Evolutionary conservation across 2,797 vertebrate species (phyloP).

Genomic region (Girardinus metallicus): DNA sequence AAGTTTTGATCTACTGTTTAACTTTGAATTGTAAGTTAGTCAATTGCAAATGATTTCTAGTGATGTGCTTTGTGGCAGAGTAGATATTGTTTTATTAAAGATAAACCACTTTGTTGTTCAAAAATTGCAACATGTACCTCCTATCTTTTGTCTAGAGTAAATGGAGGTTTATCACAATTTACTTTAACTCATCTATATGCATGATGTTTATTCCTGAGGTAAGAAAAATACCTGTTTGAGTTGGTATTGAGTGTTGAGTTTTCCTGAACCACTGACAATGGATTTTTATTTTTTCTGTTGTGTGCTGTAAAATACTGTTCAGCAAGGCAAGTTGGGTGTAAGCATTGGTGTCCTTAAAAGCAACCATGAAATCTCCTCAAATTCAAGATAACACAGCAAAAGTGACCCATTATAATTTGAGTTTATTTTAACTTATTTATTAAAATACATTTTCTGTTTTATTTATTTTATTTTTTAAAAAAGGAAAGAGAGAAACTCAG

Average conservation of each 20-base stretch:
- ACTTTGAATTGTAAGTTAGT: neutral
- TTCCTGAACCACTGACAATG: neutral
- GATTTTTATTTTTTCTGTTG: neutral
- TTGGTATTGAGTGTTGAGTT: neutral
- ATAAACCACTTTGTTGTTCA: neutral
- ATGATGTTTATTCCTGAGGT: neutral
- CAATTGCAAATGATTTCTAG: neutral
- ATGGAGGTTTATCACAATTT: neutral
- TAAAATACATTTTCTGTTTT: neutral
- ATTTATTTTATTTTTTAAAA: no score
- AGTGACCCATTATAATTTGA: neutral
- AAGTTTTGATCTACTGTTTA: neutral
- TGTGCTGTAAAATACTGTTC: neutral
- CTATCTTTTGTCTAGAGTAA: neutral
- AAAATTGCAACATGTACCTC: neutral
- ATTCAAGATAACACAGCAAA: neutral
- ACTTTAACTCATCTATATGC: neutral
- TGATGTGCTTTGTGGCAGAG: neutral
- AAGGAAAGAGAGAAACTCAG: neutral
- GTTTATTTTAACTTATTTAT: neutral
- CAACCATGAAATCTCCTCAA: neutral
- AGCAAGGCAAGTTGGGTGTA: neutral
- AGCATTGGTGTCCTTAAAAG: neutral
- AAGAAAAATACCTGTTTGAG: no score
- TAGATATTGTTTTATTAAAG: neutral